Conservation (phyloP, 2,797 vertebrate genomes). For the Urophycis tenuis region DNA sequence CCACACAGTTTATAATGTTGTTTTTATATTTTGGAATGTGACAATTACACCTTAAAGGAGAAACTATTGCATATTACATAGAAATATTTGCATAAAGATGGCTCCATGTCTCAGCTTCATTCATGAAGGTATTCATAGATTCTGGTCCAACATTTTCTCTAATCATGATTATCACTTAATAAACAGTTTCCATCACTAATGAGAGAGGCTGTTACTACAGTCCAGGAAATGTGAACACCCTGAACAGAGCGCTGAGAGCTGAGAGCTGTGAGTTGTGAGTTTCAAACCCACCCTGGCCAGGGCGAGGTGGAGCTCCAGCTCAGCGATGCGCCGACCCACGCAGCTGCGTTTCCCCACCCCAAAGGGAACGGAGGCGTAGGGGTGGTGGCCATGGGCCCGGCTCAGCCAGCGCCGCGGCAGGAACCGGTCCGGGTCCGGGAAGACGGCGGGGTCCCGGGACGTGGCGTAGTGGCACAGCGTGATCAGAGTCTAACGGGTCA, state of each 20-base stretch:
- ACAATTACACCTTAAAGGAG: background rate
- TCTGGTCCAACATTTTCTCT: background rate
- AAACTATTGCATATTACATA: background rate
- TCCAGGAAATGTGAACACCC: background rate
- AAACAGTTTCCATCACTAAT: background rate
- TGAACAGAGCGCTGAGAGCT: too few relatives aligned
- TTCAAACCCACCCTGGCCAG: constrained; percentile 73
- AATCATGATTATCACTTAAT: background rate
- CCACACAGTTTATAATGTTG: too few relatives aligned
- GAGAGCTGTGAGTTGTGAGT: background rate
- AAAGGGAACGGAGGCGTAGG: constrained; percentile 86
- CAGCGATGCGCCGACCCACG: constrained; percentile 84
- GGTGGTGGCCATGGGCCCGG: constrained; percentile 68
- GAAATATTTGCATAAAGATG: background rate
- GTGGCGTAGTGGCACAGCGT: constrained; percentile 87
- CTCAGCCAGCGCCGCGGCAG: constrained; percentile 78
- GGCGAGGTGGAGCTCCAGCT: constrained; percentile 84
- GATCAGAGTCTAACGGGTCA: constrained; percentile 77
- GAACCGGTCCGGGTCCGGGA: constrained; percentile 77
- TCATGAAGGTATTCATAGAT: background rate
- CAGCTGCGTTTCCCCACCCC: constrained; percentile 91
- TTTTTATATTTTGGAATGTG: background rate
- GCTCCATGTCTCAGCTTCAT: background rate
- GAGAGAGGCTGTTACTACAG: background rate
- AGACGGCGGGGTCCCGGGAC: constrained; percentile 77